Evolutionary conservation across 1,140 invertebrate species (phyloP), one percentile per base, ranked within the genome.

Genomic region (Lepidostoma basale): DNA sequence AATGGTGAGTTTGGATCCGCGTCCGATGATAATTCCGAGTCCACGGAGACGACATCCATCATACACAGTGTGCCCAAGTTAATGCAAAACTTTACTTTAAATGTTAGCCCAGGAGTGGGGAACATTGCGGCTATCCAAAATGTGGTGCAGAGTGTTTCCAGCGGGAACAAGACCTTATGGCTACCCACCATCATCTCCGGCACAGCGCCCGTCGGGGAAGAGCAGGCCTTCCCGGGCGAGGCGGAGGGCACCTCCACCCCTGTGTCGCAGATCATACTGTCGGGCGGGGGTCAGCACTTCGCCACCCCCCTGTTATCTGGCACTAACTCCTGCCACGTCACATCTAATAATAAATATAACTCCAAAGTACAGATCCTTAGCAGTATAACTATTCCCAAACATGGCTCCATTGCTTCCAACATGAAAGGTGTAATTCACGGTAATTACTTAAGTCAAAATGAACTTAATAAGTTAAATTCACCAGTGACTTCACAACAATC

Each of bases 21-120:
- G 49, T 79, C 80, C 58, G 80, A 79, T 66, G 73, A 77, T 62
- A 73, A 78, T 30, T 77, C 80, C 54, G 59, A 52, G 25, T 74
- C 81, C n/a, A 79, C 80, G 44, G 79, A 81, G 76, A 74, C 49
- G 14, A 74, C 49, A 28, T 79, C 80, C 60, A 79, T 81, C 72
- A 78, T 82, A 33, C 81, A 81, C 68, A 81, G 78, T 77, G 79
- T 82, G 23, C 74, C 79, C n/a, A 81, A 83, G 67, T 73, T 81
- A 49, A 77, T 79, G 47, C 80, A 81, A 54, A 81, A 81, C 60
- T 82, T 80, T 70, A 81, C 70, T 78, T 82, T 23, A 81, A 81
- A 77, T 77, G 80, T 67, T 77, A 79, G 76, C 76, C 77, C 52
- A n/a, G 56, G 30, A 39, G 80, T 81, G 26, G 77, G 79, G 16